A percentile compares a stretch with the other conserved stretches of the same genome.
phyloP scores from a whole-genome alignment of 2,797 vertebrate species.

The Protosalanx chinensis region DNA sequence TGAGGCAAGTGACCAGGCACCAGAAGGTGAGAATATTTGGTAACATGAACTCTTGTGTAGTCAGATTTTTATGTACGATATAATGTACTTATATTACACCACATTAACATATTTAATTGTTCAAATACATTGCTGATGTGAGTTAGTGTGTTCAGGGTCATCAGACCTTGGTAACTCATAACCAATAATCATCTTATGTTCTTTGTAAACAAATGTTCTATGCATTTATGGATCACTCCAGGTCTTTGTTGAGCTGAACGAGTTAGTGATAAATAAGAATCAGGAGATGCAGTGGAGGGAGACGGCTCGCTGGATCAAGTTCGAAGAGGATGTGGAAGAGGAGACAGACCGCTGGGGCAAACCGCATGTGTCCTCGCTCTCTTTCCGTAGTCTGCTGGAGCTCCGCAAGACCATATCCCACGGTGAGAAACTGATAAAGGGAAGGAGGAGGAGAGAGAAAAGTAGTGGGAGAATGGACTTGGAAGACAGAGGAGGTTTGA shows the following conservation, averaged over 20 bases:
- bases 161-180: too few species aligned
- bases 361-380: slow-evolving; percentile 92
- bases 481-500: not conserved
- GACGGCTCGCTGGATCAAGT: slow-evolving; percentile 97
- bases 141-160: too few species aligned
- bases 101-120: not conserved
- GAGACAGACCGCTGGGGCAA: slow-evolving; percentile 98
- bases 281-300: slow-evolving; percentile 98
- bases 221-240: slow-evolving; percentile 41
- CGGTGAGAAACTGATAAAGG: slow-evolving; percentile 58
- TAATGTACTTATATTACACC: not conserved
- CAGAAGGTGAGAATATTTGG: slow-evolving; percentile 46
- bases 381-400: slow-evolving; percentile 89
- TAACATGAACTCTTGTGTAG: slow-evolving; percentile 10
- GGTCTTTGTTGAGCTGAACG: slow-evolving; percentile 99
- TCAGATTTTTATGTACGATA: not conserved
- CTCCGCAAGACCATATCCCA: slow-evolving; percentile 86
- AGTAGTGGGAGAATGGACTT: not conserved
- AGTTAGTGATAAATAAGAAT: slow-evolving; percentile 92
- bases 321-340: slow-evolving; percentile 95
- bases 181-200: too few species aligned
- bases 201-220: slow-evolving; percentile 6
- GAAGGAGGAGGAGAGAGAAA: not conserved
- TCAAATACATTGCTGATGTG: too few species aligned
- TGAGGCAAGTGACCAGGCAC: slow-evolving; percentile 19